phyloP scores from a whole-genome alignment of 2,888 invertebrate species.

The Ophion slaviceki region DNA sequence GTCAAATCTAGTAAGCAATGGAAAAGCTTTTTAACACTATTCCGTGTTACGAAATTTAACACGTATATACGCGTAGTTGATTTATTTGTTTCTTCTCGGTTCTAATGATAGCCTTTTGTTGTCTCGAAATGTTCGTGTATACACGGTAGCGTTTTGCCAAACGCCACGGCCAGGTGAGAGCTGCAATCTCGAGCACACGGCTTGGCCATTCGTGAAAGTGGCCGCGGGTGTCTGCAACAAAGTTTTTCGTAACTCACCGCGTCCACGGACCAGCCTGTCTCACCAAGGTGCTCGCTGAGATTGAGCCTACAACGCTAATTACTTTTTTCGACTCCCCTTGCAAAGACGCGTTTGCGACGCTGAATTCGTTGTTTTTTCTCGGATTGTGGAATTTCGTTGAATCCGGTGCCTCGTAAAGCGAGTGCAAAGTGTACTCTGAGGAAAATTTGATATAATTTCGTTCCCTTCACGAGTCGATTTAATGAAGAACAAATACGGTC shows the following conservation, averaged over 20 bases:
- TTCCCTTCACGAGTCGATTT: background rate
- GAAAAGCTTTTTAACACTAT: slow-evolving; percentile 9
- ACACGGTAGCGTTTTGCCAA: slow-evolving; percentile 23
- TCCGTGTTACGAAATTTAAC: slow-evolving; percentile 31
- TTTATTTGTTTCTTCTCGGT: background rate
- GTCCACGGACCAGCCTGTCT: slow-evolving; percentile 16
- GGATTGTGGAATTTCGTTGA: slow-evolving; percentile 36
- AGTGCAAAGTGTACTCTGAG: background rate
- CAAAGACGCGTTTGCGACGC: background rate
- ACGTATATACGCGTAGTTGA: background rate
- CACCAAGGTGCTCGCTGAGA: slow-evolving; percentile 51
- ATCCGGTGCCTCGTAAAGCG: background rate
- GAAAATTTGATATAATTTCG: background rate
- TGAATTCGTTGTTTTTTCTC: background rate
- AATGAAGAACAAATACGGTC: background rate
- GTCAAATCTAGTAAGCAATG: slow-evolving; percentile 1
- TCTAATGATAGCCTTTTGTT: slow-evolving; percentile 53
- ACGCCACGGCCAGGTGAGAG: slow-evolving; percentile 4
- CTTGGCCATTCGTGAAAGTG: slow-evolving; percentile 66
- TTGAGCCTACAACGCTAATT: slow-evolving; percentile 22
- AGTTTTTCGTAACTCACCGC: slow-evolving; percentile 51
- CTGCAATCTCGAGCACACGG: slow-evolving; percentile 41
- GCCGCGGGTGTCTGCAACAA: slow-evolving; percentile 59
- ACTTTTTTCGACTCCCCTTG: slow-evolving; percentile 45
- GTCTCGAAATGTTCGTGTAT: slow-evolving; percentile 3